A percentile compares a stretch with the other conserved stretches of the same genome.
Evolutionary conservation across 2,797 vertebrate species (phyloP).

Genomic region (Mus spretus): DNA sequence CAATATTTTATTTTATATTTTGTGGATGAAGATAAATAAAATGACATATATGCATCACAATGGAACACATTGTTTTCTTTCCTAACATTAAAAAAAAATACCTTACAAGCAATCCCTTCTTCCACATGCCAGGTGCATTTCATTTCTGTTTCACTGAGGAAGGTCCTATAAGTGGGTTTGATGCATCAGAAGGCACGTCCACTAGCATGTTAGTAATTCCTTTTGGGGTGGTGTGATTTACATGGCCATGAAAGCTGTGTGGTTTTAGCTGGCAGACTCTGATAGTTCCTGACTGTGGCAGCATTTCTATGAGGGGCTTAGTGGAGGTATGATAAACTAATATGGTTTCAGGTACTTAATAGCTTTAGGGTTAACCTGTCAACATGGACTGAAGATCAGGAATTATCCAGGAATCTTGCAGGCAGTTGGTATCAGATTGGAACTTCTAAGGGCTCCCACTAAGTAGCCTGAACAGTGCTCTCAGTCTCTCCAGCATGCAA

Average conservation of each 20-base stretch:
- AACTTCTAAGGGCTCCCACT: neutral
- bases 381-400: neutral
- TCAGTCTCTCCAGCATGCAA: neutral
- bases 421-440: neutral
- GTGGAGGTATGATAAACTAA: neutral
- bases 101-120: neutral
- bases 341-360: neutral
- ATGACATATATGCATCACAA: neutral
- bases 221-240: neutral
- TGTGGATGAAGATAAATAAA: neutral
- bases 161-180: neutral
- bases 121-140: neutral
- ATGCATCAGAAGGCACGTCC: neutral
- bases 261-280: neutral
- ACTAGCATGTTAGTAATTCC: neutral
- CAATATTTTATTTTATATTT: neutral
- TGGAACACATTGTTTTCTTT: neutral
- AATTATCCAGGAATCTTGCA: neutral
- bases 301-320: neutral
- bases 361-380: neutral
- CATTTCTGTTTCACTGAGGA: conserved; percentile 7
- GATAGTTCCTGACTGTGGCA: neutral
- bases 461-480: neutral
- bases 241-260: neutral
- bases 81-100: neutral